These are phyloP conservation scores for Agapornis canus DNA, from an alignment of 2,797 vertebrate species.

Conservation along the genomic window DNA sequence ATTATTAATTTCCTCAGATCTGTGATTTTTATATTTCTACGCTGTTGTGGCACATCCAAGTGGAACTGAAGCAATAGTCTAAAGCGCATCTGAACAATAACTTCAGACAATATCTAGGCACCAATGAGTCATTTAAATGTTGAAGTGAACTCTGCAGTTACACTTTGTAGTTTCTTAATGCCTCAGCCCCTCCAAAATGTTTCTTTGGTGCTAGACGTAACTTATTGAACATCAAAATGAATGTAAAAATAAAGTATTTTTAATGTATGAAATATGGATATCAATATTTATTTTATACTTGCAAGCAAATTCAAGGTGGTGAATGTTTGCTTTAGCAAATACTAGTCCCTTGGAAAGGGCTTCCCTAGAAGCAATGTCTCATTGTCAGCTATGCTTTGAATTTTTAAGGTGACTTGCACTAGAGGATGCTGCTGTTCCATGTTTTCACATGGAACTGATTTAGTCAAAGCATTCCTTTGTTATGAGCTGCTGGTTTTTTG, in stretches of 20 bases:
- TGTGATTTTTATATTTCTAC: constrained; percentile 14
- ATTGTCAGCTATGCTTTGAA: constrained; percentile 44
- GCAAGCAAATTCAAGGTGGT: constrained; percentile 49
- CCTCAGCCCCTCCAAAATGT: constrained; percentile 54
- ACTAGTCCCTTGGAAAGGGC: constrained; percentile 53
- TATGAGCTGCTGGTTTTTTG: constrained; percentile 51
- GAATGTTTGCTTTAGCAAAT: constrained; percentile 61
- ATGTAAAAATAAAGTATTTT: constrained; percentile 75
- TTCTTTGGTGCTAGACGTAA: constrained; percentile 72
- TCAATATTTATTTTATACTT: constrained; percentile 71
- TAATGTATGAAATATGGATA: constrained; percentile 67
- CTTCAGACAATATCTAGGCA: constrained; percentile 9
- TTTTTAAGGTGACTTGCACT: constrained; percentile 65
- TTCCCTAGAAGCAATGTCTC: constrained; percentile 58
- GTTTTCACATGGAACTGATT: constrained; percentile 25
- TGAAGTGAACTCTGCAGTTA: constrained; percentile 35
- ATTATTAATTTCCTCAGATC: neutral
- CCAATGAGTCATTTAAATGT: constrained; percentile 30
- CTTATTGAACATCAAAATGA: constrained; percentile 71
- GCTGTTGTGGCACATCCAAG: constrained; percentile 13
- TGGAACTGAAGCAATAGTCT: constrained; percentile 61
- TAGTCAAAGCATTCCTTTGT: constrained; percentile 53
- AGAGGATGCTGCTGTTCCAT: constrained; percentile 64
- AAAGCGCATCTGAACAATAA: constrained; percentile 38
- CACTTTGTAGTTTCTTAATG: constrained; percentile 41